Base-by-base conservation (phyloP, 2,113 vertebrate genomes). In the Crocuta crocuta region DNA sequence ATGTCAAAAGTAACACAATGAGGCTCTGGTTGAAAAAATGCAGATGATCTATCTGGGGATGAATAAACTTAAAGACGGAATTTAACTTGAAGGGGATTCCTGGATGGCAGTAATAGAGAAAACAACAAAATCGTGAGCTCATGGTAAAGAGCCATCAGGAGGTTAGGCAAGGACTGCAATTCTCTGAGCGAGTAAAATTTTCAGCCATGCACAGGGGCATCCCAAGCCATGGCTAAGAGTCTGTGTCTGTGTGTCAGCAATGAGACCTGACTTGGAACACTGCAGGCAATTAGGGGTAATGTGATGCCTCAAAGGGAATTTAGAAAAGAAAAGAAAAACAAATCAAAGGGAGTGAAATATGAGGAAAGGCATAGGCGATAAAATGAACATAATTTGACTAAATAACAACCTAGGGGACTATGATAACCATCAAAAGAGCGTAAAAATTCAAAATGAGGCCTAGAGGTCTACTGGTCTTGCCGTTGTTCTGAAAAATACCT, bases 361-460 rank as follows among this genome's bases (percentile, higher is more conserved):
- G 94, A 98, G 97, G 95, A 98, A 96, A 98, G 91, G 85, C 92
- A 96, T 0, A 95, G 95, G 97, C 28, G 58, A 98, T 95, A 93
- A 98, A 98, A 98, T 97, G 97, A 96, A 96, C 94, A 95, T 97
- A 98, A 98, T 98, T 97, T 98, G 97, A 97, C 95, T 98, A 97
- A 98, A 98, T 98, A 97, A 98, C 94, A 98, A 98, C 96, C 93
- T 94, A 92, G 43, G 93, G 97, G 93, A 97, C 94, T 45, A n/a
- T 26, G 95, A 96, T 98, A 97, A 98, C 58, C 96, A 97, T 95
- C 94, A 93, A 98, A 50, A 83, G 76, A 97, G 94, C 43, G 5
- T 96, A 92, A 98, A 97, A 98, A 97, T 76, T 85, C 96, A 97
- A 95, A 94, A 95, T 68, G 89, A 94, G 95, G 78, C 96, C 96